Percentiles rank a stretch among this genome's conserved stretches.
Conservation (phyloP, 2,888 invertebrate genomes). For the Dastarcus helophoroides region DNA sequence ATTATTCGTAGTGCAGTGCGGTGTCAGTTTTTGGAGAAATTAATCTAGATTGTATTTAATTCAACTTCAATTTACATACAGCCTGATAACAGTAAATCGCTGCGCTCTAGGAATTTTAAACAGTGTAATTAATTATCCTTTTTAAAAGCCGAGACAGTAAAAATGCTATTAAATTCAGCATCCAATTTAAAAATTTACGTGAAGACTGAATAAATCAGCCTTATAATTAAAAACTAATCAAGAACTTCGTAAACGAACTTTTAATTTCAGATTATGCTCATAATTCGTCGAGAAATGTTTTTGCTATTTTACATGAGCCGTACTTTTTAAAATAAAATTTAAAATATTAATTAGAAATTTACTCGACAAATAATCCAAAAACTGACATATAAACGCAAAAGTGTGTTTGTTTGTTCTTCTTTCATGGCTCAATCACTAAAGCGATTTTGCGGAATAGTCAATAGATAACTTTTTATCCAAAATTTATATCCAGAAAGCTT, state of each 20-base stretch:
- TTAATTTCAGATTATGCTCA: conserved; percentile 1
- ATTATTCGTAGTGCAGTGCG: too few species aligned
- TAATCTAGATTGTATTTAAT: neutral
- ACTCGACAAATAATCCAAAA: too few species aligned
- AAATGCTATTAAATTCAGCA: conserved; percentile 5
- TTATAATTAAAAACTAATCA: conserved; percentile 2
- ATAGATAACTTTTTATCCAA: too few species aligned
- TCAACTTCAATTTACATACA: neutral
- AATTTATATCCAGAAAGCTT: too few species aligned
- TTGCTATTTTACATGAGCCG: too few species aligned
- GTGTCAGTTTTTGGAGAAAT: neutral
- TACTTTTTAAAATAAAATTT: too few species aligned
- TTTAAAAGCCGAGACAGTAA: conserved; percentile 3
- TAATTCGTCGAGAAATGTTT: too few species aligned
- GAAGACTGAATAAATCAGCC: conserved; percentile 1
- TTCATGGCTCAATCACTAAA: too few species aligned
- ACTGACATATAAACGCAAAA: too few species aligned
- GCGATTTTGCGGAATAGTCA: too few species aligned
- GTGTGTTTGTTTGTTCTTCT: too few species aligned
- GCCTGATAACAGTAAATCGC: neutral
- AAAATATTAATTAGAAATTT: too few species aligned
- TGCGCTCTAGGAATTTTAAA: conserved; percentile 1
- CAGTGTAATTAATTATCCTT: conserved; percentile 9
- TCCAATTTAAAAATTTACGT: conserved; percentile 7
- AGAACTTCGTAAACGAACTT: conserved; percentile 1